phyloP scores from a whole-genome alignment of 2,888 invertebrate species.

The Conistra vaccinii region DNA sequence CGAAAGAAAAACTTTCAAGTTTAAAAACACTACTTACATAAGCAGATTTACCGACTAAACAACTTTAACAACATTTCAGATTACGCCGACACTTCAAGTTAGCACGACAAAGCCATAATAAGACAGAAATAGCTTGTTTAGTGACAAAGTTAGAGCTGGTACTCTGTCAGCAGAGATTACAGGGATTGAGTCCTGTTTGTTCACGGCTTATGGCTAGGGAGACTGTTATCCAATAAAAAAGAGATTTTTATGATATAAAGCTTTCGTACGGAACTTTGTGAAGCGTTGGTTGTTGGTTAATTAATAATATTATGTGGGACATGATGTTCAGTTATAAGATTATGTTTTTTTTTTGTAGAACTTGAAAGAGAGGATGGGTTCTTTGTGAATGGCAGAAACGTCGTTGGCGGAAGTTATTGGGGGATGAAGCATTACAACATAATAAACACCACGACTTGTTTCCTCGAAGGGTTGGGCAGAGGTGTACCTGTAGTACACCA shows the following conservation, averaged over 20 bases:
- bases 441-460: too few relatives aligned
- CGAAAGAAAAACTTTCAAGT: background rate
- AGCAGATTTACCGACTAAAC: constrained; percentile 24
- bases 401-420: background rate
- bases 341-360: background rate
- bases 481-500: too few relatives aligned
- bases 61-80: constrained; percentile 5
- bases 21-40: constrained; percentile 6
- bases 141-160: constrained; percentile 54
- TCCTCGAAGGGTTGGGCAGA: too few relatives aligned
- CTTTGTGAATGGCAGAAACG: background rate
- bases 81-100: constrained; percentile 27
- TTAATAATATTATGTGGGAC: constrained; percentile 20
- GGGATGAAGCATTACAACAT: background rate
- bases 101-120: constrained; percentile 38
- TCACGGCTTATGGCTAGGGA: constrained; percentile 30
- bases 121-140: constrained; percentile 60
- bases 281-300: constrained; percentile 31
- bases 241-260: constrained; percentile 34
- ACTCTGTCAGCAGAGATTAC: constrained; percentile 57
- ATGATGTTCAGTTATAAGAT: background rate
- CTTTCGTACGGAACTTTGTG: constrained; percentile 42
- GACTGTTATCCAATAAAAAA: constrained; percentile 61
- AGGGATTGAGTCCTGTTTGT: constrained; percentile 53
- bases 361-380: background rate